Base-by-base conservation (phyloP, 2,113 vertebrate species). In the Tympanuchus pallidicinctus region DNA sequence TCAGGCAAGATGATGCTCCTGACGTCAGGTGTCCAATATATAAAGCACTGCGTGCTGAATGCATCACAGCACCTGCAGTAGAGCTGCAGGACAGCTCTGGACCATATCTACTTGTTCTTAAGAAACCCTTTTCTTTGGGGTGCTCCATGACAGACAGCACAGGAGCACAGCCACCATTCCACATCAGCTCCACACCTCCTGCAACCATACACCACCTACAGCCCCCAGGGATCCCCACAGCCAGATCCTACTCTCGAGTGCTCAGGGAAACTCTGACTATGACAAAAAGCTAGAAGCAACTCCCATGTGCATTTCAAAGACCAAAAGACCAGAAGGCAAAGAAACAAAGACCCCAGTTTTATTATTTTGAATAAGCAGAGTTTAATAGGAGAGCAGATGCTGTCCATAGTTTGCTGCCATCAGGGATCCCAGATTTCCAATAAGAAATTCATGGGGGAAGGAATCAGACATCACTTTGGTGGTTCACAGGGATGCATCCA, bases 371-470 rank as follows among this genome's bases (percentile, higher is more conserved):
- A 92, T 92, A 80, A 88, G 85, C 86, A 90, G 93, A 54, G 7
- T 82, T 56, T 92, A 94, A 96, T 92, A 92, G 91, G 85, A 90
- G 61, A 95, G 82, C 91, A 95, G 94, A 94, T 82, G 34, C 76
- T 81, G 91, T 92, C 89, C 92, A 85, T 42, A 90, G 38, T 36
- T 48, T 4, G 1, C 43, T 84, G 57, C 66, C 94, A 30, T 3
- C 50, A 19, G 93, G 91, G 89, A 95, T 82, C 52, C 57, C 3
- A 43, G 24, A 91, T 94, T 95, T 95, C 83, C 93, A 95, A 88
- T 86, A 92, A 78, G 91, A 95, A 96, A 90, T 65, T 61, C 85
- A 47, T 12, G 8, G 43, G 87, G 79, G 91, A 94, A 89, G 36
- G 36, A 38, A 38, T 77, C 88, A 52, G 40, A 83, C 0, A 4